Percentiles rank a stretch among this genome's conserved stretches.
phyloP scores from a whole-genome alignment of 2,888 invertebrate species.

The Spialia ferax region DNA sequence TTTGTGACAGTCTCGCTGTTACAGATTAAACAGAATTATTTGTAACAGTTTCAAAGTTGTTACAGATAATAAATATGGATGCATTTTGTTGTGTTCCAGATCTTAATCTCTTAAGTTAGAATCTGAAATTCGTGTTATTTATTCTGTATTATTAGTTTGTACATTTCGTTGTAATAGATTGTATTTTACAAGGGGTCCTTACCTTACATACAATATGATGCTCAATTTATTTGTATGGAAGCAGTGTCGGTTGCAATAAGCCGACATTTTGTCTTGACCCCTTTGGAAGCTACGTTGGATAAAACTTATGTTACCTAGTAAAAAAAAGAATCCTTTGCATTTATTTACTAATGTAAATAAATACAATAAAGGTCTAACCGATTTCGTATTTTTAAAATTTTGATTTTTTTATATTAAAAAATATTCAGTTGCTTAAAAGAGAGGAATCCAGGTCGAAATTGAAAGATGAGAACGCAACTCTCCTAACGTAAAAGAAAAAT shows the following conservation, averaged over 20 bases:
- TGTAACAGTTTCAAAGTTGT: neutral
- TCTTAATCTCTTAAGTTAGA: conserved; percentile 56
- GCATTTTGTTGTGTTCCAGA: conserved; percentile 54
- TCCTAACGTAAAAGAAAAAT: neutral
- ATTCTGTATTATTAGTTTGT: conserved; percentile 44
- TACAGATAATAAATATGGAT: conserved; percentile 22
- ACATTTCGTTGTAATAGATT: conserved; percentile 16
- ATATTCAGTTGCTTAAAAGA: neutral
- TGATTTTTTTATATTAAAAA: neutral
- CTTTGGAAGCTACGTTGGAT: conserved; percentile 14
- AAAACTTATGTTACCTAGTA: conserved; percentile 10
- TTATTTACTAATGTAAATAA: conserved; percentile 20
- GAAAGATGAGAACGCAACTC: too few species aligned
- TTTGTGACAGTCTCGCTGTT: conserved; percentile 15
- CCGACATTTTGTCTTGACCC: neutral
- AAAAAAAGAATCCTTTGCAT: conserved; percentile 15
- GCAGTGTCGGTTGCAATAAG: neutral
- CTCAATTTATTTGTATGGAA: conserved; percentile 26
- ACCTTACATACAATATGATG: conserved; percentile 22
- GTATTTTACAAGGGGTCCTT: conserved; percentile 21
- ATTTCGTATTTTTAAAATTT: neutral
- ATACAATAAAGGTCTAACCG: neutral
- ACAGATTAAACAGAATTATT: too few species aligned
- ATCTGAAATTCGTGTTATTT: conserved; percentile 51
- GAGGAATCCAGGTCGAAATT: neutral